Conservation (phyloP, 2,888 invertebrate genomes). For the Nemapogon koenigi region DNA sequence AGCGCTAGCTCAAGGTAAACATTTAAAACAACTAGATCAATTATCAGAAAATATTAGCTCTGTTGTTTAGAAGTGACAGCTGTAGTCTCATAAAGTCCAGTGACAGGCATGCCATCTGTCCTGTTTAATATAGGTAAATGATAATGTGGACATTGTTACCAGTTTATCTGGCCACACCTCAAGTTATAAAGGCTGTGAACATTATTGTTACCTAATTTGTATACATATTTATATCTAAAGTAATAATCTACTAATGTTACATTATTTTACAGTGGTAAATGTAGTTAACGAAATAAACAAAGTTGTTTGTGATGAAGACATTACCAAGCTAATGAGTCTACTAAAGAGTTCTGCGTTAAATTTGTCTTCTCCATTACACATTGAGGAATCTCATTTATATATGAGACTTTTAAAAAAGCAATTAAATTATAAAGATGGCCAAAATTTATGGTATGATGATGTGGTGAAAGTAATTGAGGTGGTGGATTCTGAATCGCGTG, state of each 20-base stretch:
- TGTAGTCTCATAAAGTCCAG: no score
- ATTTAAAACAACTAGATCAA: no score
- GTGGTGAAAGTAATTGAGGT: conserved; percentile 51
- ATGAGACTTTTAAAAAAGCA: conserved; percentile 57
- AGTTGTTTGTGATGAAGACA: conserved; percentile 62
- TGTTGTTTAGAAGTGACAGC: no score
- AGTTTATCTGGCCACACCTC: no score
- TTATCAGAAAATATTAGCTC: no score
- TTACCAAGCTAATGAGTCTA: conserved; percentile 44
- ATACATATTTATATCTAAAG: neutral
- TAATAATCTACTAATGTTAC: neutral
- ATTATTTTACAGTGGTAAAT: conserved; percentile 51
- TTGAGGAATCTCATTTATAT: conserved; percentile 58
- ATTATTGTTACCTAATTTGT: neutral
- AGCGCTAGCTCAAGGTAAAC: no score
- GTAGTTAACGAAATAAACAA: conserved; percentile 66
- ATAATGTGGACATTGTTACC: no score
- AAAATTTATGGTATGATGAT: conserved; percentile 68
- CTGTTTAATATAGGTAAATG: no score
- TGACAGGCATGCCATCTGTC: no score
- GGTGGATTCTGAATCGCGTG: conserved; percentile 51
- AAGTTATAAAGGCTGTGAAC: no score
- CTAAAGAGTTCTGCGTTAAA: conserved; percentile 55
- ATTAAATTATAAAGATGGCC: conserved; percentile 56
- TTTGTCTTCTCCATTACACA: conserved; percentile 38